These are phyloP conservation scores for Origma solitaria DNA, from an alignment of 2,113 vertebrate genomes.

Conservation along the genomic window DNA sequence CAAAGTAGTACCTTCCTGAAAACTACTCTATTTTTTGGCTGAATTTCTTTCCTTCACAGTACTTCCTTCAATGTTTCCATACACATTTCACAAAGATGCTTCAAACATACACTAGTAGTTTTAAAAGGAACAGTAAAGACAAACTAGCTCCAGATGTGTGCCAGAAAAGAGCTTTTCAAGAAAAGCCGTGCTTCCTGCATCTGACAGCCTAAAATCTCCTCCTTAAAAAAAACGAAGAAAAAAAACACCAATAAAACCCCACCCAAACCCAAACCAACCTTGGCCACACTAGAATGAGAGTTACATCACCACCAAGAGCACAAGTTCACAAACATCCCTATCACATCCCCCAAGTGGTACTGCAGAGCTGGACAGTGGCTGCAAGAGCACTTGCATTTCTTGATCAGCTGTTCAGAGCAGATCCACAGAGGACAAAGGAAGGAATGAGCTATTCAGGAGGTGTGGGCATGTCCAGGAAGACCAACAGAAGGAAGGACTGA, in stretches of 20 bases:
- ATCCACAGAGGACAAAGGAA: neutral
- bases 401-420: neutral
- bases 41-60: neutral
- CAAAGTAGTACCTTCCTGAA: neutral
- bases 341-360: neutral
- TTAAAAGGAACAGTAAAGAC: neutral
- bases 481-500: neutral
- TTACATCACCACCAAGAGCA: neutral
- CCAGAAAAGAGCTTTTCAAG: neutral
- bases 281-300: neutral
- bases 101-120: neutral
- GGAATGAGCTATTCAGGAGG: neutral
- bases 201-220: neutral
- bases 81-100: rapidly evolving
- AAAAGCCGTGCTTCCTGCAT: neutral
- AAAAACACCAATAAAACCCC: too few relatives aligned
- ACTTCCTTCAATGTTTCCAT: neutral
- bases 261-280: neutral
- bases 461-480: neutral
- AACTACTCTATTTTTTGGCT: neutral
- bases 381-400: neutral
- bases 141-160: neutral
- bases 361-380: neutral
- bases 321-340: neutral
- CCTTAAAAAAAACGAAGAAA: neutral